A percentile compares a stretch with the other conserved stretches of the same genome.
Evolutionary conservation across 2,797 vertebrate species (phyloP).

Genomic region (Gymnoscopelus microlampas): DNA sequence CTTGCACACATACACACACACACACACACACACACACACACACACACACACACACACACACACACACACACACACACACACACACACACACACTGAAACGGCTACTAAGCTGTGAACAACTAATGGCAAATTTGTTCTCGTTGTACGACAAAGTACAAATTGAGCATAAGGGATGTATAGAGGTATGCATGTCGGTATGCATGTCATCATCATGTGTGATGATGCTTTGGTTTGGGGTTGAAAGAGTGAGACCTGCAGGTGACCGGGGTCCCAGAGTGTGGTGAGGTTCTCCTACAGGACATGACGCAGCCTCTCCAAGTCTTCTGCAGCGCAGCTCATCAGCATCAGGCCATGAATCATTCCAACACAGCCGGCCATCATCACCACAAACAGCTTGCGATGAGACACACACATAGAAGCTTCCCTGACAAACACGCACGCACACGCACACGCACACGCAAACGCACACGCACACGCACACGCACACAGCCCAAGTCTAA

Average conservation of each 20-base stretch:
- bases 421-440: constrained; percentile 13
- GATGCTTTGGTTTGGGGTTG: background rate
- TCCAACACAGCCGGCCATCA: constrained; percentile 68
- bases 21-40: background rate
- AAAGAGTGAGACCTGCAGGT: constrained; percentile 46
- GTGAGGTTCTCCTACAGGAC: constrained; percentile 66
- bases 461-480: constrained; percentile 1
- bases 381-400: constrained; percentile 64
- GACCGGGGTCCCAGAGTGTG: constrained; percentile 49
- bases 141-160: no score
- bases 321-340: constrained; percentile 74
- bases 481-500: no score
- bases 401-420: constrained; percentile 19
- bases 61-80: background rate
- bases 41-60: background rate
- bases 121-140: background rate
- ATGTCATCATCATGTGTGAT: background rate
- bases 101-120: background rate
- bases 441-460: background rate
- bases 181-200: no score
- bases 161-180: no score
- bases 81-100: background rate
- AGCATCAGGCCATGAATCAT: constrained; percentile 76
- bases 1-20: background rate
- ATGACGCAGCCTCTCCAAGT: constrained; percentile 59